Conservation (phyloP, 92 coral and sea anemone species). For the Palythoa heliodiscus region DNA sequence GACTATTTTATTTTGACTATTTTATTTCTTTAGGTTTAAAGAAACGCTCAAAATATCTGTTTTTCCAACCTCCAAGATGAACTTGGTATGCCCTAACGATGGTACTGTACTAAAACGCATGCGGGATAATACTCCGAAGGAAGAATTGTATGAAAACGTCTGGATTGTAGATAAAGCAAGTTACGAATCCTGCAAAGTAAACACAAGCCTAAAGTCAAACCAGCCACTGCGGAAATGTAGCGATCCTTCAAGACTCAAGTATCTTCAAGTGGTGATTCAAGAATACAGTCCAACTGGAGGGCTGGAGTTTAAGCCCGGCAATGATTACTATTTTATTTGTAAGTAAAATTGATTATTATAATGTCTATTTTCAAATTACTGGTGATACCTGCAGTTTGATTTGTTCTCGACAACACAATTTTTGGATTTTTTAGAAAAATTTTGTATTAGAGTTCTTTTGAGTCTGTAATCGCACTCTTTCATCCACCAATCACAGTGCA, state of each 20-base stretch:
- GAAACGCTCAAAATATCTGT: not conserved
- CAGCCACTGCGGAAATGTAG: not conserved
- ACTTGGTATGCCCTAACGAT: conserved; percentile 12
- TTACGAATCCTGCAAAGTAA: conserved; percentile 8
- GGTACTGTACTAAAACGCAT: not conserved
- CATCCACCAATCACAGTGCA: too few species aligned
- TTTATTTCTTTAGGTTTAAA: not conserved
- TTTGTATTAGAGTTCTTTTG: too few species aligned
- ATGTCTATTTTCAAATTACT: too few species aligned
- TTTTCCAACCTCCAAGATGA: conserved; percentile 10
- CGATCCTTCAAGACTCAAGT: not conserved
- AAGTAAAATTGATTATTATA: not conserved
- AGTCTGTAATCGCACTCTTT: too few species aligned
- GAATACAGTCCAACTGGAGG: conserved; percentile 2
- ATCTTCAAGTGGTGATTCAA: not conserved
- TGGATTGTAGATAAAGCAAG: conserved; percentile 34
- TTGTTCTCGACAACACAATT: too few species aligned
- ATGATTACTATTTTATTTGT: conserved; percentile 6
- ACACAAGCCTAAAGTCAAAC: not conserved
- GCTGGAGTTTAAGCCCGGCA: not conserved
- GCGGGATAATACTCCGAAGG: not conserved
- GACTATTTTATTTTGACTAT: not conserved
- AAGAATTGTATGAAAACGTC: conserved; percentile 17
- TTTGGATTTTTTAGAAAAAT: too few species aligned
- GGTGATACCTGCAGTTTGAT: too few species aligned